These are phyloP conservation scores for Calliscelio sp. DNA, from an alignment of 2,888 invertebrate genomes.

Conservation along the genomic window DNA sequence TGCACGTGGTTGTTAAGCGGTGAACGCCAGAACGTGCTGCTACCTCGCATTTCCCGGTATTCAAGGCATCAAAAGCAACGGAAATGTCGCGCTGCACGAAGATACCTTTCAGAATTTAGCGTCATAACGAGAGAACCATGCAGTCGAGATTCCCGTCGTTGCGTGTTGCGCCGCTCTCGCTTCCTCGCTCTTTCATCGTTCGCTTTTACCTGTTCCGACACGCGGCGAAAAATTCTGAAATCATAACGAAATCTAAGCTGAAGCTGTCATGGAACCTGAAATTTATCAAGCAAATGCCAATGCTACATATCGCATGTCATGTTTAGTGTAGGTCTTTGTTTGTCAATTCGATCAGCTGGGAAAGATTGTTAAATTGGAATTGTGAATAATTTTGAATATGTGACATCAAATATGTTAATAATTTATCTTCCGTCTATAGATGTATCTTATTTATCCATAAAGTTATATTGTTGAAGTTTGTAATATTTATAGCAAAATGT, in stretches of 20 bases:
- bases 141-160: too few species aligned
- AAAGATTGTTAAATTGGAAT: too few species aligned
- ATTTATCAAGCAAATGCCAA: slow-evolving; percentile 21
- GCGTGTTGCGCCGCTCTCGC: slow-evolving; percentile 4
- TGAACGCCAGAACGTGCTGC: slow-evolving; percentile 31
- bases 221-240: slow-evolving; percentile 30
- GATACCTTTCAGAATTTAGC: slow-evolving; percentile 58
- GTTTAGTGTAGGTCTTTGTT: too few species aligned
- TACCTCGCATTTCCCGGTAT: slow-evolving; percentile 49
- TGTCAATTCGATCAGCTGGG: too few species aligned
- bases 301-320: too few species aligned
- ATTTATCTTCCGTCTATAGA: too few species aligned
- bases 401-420: too few species aligned
- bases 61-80: slow-evolving; percentile 64
- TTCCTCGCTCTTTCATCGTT: neutral
- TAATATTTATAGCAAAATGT: too few species aligned
- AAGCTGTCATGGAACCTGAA: slow-evolving; percentile 20
- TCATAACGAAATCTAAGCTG: slow-evolving; percentile 31
- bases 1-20: slow-evolving; percentile 45
- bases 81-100: slow-evolving; percentile 53
- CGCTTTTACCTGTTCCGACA: neutral
- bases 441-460: too few species aligned
- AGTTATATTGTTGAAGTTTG: too few species aligned
- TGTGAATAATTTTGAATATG: too few species aligned
- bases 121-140: slow-evolving; percentile 48